Evolutionary conservation across 2,797 vertebrate species (phyloP), one percentile per base, ranked within the genome.

Genomic region (Delichon dasypus): DNA sequence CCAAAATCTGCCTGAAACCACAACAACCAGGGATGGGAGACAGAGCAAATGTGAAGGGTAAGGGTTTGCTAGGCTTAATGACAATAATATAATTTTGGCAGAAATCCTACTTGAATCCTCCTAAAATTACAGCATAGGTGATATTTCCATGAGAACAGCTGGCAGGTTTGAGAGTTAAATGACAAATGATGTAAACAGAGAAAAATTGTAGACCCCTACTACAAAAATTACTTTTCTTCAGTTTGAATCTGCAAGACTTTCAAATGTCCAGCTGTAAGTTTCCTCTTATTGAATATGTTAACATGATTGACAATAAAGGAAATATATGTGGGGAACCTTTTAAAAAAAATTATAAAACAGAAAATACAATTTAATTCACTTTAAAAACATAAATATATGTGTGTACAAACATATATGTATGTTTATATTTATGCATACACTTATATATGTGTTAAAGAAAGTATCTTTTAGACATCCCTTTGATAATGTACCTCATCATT

Each of bases 151-250:
- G 27, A 91, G 23, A 88, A 81, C 3, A 54, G 34, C 30, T 93
- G 50, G 64, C 21, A 86, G 14, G 29, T 89, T 93, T 93, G 75
- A 77, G 67, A 68, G 34, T 62, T 79, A 93, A 92, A 86, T 89
- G 65, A 88, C 32, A 88, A 6, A 42, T 58, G 13, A 90, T 68
- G 32, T 73, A 90, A 80, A 30, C 5, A 70, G 13, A 23, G 48
- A 81, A 57, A 42, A 72, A 75, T 20, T 26, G 2, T 11, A 88
- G 18, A 65, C 1, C 7, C 3, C 9, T 55, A 66, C 44, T 70
- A 62, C 8, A 87, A 66, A 88, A 88, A 23, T 15, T 40, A 21
- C 83, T 94, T 94, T 89, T 64, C 30, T 66, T 85, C 47, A 40
- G 3, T 79, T 66, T 62, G 27, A 55, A 34, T 36, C 57, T 73